Conservation (phyloP, 1,140 invertebrate species). For the honey bee (Apis mellifera) region Amel_HAv3.1 CM009936.2:9072001-9072500, state of each 20-base stretch:
- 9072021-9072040: neutral
- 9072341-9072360: constrained; percentile 63
- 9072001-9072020: constrained; percentile 39
- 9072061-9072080: constrained; percentile 69
- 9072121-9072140: constrained; percentile 68
- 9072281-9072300: constrained; percentile 50
- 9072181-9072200: constrained; percentile 41
- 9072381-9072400: constrained; percentile 72
- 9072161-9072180: constrained; percentile 54
- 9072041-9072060: constrained; percentile 49
- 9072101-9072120: constrained; percentile 74
- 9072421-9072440: constrained; percentile 81
- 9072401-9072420: constrained; percentile 82
- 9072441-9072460: constrained; percentile 76
- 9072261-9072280: constrained; percentile 28
- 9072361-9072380: constrained; percentile 78
- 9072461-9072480: constrained; percentile 73
- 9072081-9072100: constrained; percentile 72
- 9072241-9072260: constrained; percentile 27
- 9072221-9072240: constrained; percentile 48
- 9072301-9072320: constrained; percentile 85
- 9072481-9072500: constrained; percentile 24
- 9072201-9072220: constrained; percentile 58
- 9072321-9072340: constrained; percentile 87
- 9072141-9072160: constrained; percentile 44